Base-by-base conservation (phyloP, 2,797 vertebrate genomes). In the Darevskia mixta region DNA sequence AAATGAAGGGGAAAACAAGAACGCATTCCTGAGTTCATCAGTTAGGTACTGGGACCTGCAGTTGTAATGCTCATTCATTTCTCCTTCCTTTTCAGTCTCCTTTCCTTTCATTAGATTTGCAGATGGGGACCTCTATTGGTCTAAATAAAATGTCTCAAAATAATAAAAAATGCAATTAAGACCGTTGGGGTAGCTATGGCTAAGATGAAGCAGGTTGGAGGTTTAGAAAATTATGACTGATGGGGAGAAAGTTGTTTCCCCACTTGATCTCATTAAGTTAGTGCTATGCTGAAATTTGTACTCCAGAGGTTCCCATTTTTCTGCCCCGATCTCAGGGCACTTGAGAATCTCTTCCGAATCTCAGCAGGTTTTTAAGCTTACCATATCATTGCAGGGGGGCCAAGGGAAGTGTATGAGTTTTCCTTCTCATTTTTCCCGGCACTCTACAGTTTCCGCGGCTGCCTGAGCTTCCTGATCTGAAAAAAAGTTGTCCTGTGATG, bases 101-200 rank as follows among this genome's bases (percentile, higher is more conserved):
- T 82, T 88, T 90, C 82, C 89, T 89, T 91, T 94, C 92, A 94
- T 96, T 95, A 92, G 93, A 97, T 96, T 97, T 97, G 96, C 95
- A 97, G 95, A 96, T 96, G 96, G 96, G 95, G 97, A 97, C 96
- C 96, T 96, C 97, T 96, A 94, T 97, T 96, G 97, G 97, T 95
- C 92, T 94, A 92, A 96, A 94, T 85, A 93, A 92, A 96, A 95
- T 93, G 66, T 27, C 35, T 95, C 85, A 89, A 91, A 91, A 89
- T 49, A 92, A 87, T 55, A 55, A 89, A 90, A 2, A 80, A 90
- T 20, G 25, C 87, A 86, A 82, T 90, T 85, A 82, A 81, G 77
- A 90, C 90, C 71, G 83, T 25, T 58, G 45, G 43, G 3, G 55
- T 10, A 2, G 18, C 23, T 72, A 58, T 17, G 20, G 35, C 6